Conservation (phyloP, 1,140 invertebrate species). For the Chelonus insularis region DNA sequence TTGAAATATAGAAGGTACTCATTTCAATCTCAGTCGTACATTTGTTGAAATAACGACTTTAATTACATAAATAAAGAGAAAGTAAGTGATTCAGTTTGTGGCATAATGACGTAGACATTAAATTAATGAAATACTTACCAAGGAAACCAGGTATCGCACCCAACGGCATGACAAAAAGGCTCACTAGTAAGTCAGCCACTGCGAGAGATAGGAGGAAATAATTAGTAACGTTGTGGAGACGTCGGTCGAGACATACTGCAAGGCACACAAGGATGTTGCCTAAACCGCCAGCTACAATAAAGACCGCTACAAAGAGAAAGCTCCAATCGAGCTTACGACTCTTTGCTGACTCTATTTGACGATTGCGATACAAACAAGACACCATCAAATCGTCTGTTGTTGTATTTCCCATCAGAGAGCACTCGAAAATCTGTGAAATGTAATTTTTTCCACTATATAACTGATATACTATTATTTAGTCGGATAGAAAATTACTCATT, state of each 20-base stretch:
- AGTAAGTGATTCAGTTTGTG: too few relatives aligned
- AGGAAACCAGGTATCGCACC: constrained; percentile 83
- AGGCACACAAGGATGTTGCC: constrained; percentile 92
- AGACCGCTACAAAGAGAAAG: constrained; percentile 76
- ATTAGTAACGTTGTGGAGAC: constrained; percentile 91
- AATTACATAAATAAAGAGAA: too few relatives aligned
- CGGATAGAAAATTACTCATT: too few relatives aligned
- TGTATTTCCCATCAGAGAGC: constrained; percentile 33
- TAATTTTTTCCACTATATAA: too few relatives aligned
- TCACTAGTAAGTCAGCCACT: constrained; percentile 90
- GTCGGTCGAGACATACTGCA: constrained; percentile 80
- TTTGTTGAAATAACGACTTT: too few relatives aligned
- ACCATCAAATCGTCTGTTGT: constrained; percentile 33
- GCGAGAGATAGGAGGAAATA: constrained; percentile 92
- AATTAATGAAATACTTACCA: constrained; percentile 67
- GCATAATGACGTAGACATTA: too few relatives aligned
- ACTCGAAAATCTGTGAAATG: constrained; percentile 38
- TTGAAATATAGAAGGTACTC: too few relatives aligned
- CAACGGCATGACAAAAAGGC: constrained; percentile 87
- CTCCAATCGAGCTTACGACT: constrained; percentile 66
- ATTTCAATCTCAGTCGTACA: too few relatives aligned
- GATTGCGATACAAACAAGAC: constrained; percentile 33
- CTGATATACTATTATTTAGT: too few relatives aligned
- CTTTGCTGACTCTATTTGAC: constrained; percentile 24
- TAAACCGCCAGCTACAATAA: constrained; percentile 83